A percentile compares a stretch with the other conserved stretches of the same genome.
phyloP scores from a whole-genome alignment of 2,113 vertebrate species.

The Nerophis lumbriciformis region DNA sequence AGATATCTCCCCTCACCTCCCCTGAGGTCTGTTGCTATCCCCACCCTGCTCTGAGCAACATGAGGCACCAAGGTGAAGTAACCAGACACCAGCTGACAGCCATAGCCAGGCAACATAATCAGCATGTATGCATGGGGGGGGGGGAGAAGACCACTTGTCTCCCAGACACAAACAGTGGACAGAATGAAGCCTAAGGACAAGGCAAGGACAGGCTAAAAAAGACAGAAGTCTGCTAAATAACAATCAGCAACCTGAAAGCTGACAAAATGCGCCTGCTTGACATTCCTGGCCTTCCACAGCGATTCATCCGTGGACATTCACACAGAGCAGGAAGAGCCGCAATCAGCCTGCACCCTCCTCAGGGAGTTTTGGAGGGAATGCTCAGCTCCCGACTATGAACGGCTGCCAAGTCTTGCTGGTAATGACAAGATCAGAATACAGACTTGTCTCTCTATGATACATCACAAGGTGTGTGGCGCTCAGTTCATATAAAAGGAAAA shows the following conservation, averaged over 20 bases:
- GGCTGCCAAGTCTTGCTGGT: conserved; percentile 10
- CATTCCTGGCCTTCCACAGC: conserved; percentile 27
- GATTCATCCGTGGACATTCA: conserved; percentile 26
- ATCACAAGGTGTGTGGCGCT: neutral
- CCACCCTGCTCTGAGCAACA: conserved; percentile 41
- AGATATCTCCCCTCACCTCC: conserved; percentile 18
- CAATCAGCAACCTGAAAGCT: conserved; percentile 31
- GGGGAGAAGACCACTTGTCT: conserved; percentile 40
- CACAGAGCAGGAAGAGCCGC: conserved; percentile 19
- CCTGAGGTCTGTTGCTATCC: conserved; percentile 18
- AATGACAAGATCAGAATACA: conserved; percentile 14
- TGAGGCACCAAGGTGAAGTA: conserved; percentile 67
- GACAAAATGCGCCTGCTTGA: conserved; percentile 16
- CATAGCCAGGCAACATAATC: conserved; percentile 57
- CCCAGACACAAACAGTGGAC: conserved; percentile 32
- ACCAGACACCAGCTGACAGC: conserved; percentile 65
- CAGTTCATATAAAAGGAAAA: neutral
- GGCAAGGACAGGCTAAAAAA: conserved; percentile 29
- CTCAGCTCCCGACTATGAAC: conserved; percentile 2
- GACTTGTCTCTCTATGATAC: neutral
- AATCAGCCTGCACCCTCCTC: conserved; percentile 8
- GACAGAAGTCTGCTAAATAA: conserved; percentile 19
- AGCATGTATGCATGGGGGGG: conserved; percentile 27
- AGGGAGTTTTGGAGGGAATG: conserved; percentile 5
- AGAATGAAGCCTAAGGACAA: conserved; percentile 16